A percentile compares a stretch with the other conserved stretches of the same genome.
Conservation (phyloP, 2,797 vertebrate species). For the Rallus crepitans region DNA sequence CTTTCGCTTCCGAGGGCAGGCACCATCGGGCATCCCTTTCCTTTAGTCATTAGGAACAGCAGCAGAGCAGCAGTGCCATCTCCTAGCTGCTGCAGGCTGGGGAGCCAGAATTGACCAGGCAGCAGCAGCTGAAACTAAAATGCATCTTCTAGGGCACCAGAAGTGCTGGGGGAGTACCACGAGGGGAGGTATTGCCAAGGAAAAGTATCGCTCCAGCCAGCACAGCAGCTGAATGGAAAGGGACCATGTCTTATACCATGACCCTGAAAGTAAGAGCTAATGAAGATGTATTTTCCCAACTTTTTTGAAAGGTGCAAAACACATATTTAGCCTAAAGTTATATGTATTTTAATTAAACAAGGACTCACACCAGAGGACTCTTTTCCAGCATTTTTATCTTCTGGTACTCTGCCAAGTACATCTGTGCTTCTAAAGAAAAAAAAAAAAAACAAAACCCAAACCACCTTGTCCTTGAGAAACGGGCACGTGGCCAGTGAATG, state of each 20-base stretch:
- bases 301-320: not conserved
- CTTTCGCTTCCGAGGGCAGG: not conserved
- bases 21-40: not conserved
- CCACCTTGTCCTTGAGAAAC: conserved; percentile 53
- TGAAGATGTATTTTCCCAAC: not conserved
- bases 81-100: not conserved
- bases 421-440: not conserved
- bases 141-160: not conserved
- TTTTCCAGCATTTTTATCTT: conserved; percentile 21
- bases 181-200: not conserved
- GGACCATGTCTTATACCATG: not conserved
- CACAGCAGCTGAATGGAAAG: accelerated
- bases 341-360: conserved; percentile 7
- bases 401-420: conserved; percentile 50
- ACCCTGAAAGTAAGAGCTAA: not conserved
- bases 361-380: not conserved
- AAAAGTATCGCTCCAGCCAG: not conserved
- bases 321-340: not conserved
- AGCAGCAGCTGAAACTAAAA: not conserved
- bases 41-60: not conserved
- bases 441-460: not conserved
- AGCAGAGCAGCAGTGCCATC: not conserved
- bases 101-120: not conserved
- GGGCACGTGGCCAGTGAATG: not conserved
- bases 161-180: not conserved